phyloP scores from a whole-genome alignment of 1,140 invertebrate species.

The Saccostrea cuccullata region DNA sequence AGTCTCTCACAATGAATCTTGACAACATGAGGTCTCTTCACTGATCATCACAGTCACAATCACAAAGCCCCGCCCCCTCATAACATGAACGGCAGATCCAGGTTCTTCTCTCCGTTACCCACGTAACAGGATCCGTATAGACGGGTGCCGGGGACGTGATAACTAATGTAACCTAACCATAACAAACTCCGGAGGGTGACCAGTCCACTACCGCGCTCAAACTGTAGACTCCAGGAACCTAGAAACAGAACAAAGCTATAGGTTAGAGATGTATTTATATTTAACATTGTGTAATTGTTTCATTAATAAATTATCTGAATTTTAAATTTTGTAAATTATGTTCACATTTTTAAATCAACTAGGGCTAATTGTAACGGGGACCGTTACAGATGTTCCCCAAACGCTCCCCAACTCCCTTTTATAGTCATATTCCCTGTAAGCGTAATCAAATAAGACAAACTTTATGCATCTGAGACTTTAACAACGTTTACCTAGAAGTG shows the following conservation, averaged over 20 bases:
- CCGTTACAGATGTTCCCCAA: too few species aligned
- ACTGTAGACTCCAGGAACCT: constrained; percentile 79
- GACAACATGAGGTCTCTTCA: constrained; percentile 30
- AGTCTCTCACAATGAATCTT: background rate
- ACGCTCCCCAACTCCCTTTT: too few species aligned
- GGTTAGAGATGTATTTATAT: too few species aligned
- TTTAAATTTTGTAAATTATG: too few species aligned
- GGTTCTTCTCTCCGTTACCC: constrained; percentile 79
- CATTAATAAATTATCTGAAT: too few species aligned
- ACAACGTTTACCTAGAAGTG: too few species aligned
- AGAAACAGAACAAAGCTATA: background rate
- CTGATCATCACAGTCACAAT: background rate
- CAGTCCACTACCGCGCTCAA: constrained; percentile 78
- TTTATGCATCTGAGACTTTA: too few species aligned
- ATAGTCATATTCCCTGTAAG: too few species aligned
- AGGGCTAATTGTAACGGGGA: too few species aligned
- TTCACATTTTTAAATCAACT: too few species aligned
- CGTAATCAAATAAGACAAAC: too few species aligned
- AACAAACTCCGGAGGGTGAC: constrained; percentile 75
- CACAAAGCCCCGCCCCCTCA: constrained; percentile 49
- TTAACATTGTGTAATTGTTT: too few species aligned
- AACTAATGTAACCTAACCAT: constrained; percentile 78
- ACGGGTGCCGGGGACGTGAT: constrained; percentile 76
- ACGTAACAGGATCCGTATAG: constrained; percentile 77
- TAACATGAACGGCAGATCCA: constrained; percentile 79